Evolutionary conservation across 1,140 invertebrate genomes (phyloP), one percentile per base, ranked within the genome.

Genomic region (Anoplolepis gracilipes): DNA sequence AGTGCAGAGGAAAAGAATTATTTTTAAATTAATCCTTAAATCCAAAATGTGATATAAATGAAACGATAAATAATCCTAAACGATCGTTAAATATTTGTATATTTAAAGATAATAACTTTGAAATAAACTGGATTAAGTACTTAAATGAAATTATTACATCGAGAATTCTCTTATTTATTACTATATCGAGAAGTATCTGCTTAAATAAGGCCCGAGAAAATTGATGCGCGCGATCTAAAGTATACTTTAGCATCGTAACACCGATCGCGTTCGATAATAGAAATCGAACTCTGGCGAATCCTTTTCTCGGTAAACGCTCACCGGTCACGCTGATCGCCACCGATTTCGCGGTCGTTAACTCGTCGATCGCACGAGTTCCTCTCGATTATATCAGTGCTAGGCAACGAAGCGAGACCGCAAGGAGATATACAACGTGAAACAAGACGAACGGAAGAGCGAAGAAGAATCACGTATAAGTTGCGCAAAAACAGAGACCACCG

Each of bases 291-390:
- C 65, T 36, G 65, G 78, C 22, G 67, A 57, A 82, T 82, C 22
- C 36, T 49, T 25, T 42, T 76, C 55, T 53, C 39, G 70, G 49
- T 62, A 62, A 86, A 49, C 77, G 67, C 59, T 86, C 79, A 61
- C 16, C 46, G 36, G 61, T 39, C 53, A 28, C 49, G 85, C 55
- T 49, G 77, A 87, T 69, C 81, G 62, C 61, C 61, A 30, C n/a
- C 64, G 81, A 84, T 87, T 87, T 84, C 72, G 81, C 85, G 85
- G 81, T 77, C 70, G 85, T 85, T 87, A 84, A 76, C 81, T 76
- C 70, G 64, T 8, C 81, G 79, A 84, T 73, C 79, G 72, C 72
- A 57, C 57, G 70, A 53, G 81, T 64, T 62, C 16, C 59, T 62
- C 62, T 64, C 78, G 78, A 82, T 84, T 64, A 64, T 36, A 33